Evolutionary conservation across 2,888 invertebrate species (phyloP), one percentile per base, ranked within the genome.

Genomic region (Ramazzottius varieornatus): DNA sequence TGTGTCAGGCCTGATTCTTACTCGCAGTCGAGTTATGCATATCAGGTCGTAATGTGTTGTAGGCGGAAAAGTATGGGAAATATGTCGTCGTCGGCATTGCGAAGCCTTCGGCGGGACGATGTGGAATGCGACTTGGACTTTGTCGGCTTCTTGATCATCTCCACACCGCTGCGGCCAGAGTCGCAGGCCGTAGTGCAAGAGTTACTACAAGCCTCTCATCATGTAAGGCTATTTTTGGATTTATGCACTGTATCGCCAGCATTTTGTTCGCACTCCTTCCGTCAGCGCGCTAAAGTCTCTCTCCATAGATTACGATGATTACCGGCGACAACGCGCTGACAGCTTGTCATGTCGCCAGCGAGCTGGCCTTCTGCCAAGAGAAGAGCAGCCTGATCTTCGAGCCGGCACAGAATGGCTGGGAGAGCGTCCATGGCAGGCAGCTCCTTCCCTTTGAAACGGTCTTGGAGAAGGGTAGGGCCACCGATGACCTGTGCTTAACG

Each of bases 251-350:
- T 20, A 20, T 40, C 40, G 8, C 40, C 8, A 20, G 40, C 13
- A 40, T 13, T 40, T 40, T 40, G 13, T 20, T 8, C 40, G 20
- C 40, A 40, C 40, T 8, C 40, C 40, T n/a, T n/a, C n/a, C n/a
- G n/a, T n/a, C n/a, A n/a, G n/a, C n/a, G n/a, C n/a, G n/a, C n/a
- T n/a, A n/a, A n/a, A n/a, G n/a, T 46, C 34, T 66, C 46, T 33
- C 67, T 67, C 68, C 70, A 13, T 69, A 83, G 83, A 83, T 92
- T 20, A 85, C 87, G 1, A 99, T 99, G 94, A 99, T 99, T 63
- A 99, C 98, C 2, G 99, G 99, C 33, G 99, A 99, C 75, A 98
- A 94, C 78, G 93, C 96, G 0, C 76, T 99, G 68, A 99, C 99
- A 0, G 99, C 98, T 1, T 98, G 98, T 75, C 94, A 99, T 75